Conservation (phyloP, 2,113 vertebrate genomes). For the Hippolais icterina region DNA sequence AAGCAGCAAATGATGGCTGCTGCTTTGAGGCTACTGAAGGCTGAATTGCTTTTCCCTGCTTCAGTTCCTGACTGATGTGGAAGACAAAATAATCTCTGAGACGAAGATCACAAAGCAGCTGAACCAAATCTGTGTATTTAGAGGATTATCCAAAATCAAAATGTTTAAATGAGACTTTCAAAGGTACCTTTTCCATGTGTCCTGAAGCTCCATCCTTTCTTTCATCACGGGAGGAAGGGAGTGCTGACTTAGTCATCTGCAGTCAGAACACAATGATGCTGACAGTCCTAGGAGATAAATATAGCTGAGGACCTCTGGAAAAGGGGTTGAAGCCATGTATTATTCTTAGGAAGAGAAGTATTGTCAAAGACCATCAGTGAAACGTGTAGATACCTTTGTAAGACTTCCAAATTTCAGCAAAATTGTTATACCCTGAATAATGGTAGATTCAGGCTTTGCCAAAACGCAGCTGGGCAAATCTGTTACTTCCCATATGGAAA, state of each 20-base stretch:
- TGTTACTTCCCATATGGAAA: slow-evolving; percentile 73
- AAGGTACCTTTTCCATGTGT: background rate
- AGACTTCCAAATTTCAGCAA: slow-evolving; percentile 60
- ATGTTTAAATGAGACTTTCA: background rate
- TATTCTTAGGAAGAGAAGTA: slow-evolving; percentile 19
- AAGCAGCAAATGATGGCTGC: background rate
- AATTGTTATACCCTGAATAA: slow-evolving; percentile 54
- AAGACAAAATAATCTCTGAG: background rate
- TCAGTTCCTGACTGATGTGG: background rate
- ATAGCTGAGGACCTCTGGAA: background rate
- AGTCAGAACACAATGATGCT: background rate
- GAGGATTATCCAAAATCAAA: background rate
- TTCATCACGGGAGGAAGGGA: background rate
- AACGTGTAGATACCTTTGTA: slow-evolving; percentile 43
- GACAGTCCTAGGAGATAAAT: background rate
- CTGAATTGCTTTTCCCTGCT: background rate
- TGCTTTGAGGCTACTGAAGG: background rate
- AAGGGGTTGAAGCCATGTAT: background rate
- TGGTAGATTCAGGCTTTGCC: slow-evolving; percentile 51
- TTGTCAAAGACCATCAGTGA: slow-evolving; percentile 25
- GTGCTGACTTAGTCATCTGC: background rate
- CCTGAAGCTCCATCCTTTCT: background rate
- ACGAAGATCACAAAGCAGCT: background rate
- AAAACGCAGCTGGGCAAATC: slow-evolving; percentile 66
- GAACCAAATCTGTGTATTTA: background rate